Base-by-base conservation (phyloP, 2,888 invertebrate species). In the Orchesellides sinensis region DNA sequence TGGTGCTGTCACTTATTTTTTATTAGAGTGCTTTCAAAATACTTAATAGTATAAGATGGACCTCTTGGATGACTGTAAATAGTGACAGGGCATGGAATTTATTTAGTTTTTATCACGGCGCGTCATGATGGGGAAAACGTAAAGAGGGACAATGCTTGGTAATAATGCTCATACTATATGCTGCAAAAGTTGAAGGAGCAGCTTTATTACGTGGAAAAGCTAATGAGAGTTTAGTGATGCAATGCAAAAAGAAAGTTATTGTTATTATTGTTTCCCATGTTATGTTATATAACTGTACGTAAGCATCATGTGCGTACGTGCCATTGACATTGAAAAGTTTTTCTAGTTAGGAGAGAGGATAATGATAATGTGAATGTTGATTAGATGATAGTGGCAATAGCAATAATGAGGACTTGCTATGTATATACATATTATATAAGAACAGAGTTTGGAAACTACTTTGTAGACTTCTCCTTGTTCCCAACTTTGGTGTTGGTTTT, bases 261-360 rank as follows among this genome's bases (percentile, higher is more conserved):
- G n/a, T n/a, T n/a, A n/a, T n/a, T n/a, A n/a, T n/a, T n/a, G n/a
- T n/a, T n/a, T n/a, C n/a, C n/a, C n/a, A n/a, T n/a, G n/a, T n/a
- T n/a, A n/a, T n/a, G n/a, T n/a, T n/a, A n/a, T n/a, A n/a, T n/a
- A n/a, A n/a, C n/a, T n/a, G n/a, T 59, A 8, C 23, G 21, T 63
- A 17, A 12, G 63, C 23, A 35, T 69, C 8, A 25, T 47, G 8
- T 29, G 56, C 17, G 75, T 45, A 65, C 56, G 66, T 77, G 77
- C 59, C 77, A 77, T 68, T 68, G 77, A 77, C 66, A 77, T 27
- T 68, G 68, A 77, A 77, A 77, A 66, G 66, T 75, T 75, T 75
- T 49, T 65, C n/a, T n/a, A n/a, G n/a, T n/a, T n/a, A n/a, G n/a
- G n/a, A n/a, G n/a, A n/a, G 40, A n/a, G 74, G 56, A 70, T 56